Evolutionary conservation across 1,140 invertebrate species (phyloP), one percentile per base, ranked within the genome.

Genomic region (Drosophila oshimai): DNA sequence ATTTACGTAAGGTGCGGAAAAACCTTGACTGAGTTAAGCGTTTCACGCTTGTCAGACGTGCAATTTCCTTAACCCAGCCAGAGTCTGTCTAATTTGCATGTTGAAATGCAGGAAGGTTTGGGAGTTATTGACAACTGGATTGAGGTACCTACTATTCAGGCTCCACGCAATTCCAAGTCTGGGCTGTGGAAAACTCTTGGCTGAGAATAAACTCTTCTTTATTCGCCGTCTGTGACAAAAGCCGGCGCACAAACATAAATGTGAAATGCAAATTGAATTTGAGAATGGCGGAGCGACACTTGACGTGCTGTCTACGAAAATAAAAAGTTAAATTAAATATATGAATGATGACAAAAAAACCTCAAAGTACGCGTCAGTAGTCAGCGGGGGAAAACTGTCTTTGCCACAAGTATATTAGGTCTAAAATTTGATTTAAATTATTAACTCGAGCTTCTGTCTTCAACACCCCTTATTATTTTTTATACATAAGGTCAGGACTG

Each of bases 191-290:
- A 39, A 10, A 7, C 49, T 31, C 13, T 20, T 12, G 7, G 24
- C 13, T 22, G 13, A 36, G 39, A 22, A 46, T 34, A 36, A 64
- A 51, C 70, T 64, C 36, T 84, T 70, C 60, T 78, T 73, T 78
- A 77, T 70, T 69, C 60, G 73, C 67, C 39, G 62, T 60, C 44
- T 58, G 29, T 51, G 58, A 55, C 50, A 72, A 47, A 20, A 34
- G 57, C 17, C 50, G 57, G 51, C 55, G 73, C 72, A 68, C 51
- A 28, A 50, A 46, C 49, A 57, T 60, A 45, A 78, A 70, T 81
- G 77, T 51, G 55, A 83, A 83, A 83, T 74, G 70, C 70, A 69
- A 83, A 83, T 71, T 77, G 33, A 74, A 74, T 70, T 78, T 78
- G 57, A 69, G 69, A 81, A 83, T 62, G 61, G 79, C 50, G 9